Percentiles rank a stretch among this genome's conserved stretches.
These are phyloP conservation scores for Spialia ferax DNA, from an alignment of 2,888 invertebrate species.

Conservation along the genomic window DNA sequence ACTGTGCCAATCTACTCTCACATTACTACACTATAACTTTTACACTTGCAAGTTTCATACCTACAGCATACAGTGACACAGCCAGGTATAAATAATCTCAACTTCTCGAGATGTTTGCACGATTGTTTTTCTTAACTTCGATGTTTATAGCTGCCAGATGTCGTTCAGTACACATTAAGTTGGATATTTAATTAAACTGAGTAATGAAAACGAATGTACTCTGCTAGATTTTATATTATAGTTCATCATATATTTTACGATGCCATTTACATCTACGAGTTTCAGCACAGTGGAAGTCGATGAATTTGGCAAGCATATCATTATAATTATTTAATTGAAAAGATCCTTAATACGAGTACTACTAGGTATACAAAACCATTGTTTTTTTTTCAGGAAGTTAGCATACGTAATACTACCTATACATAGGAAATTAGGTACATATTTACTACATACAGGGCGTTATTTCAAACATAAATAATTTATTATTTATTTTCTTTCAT, in stretches of 20 bases:
- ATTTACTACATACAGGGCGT: too few relatives aligned
- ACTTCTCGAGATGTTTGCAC: slow-evolving; percentile 5
- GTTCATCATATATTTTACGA: background rate
- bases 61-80: too few relatives aligned
- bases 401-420: too few relatives aligned
- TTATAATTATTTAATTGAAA: background rate
- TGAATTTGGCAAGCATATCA: background rate
- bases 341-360: too few relatives aligned
- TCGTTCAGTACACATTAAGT: background rate
- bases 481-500: too few relatives aligned
- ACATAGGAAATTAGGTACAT: too few relatives aligned
- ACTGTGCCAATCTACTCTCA: slow-evolving; percentile 38
- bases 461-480: too few relatives aligned
- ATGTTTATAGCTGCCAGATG: slow-evolving; percentile 4
- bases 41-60: slow-evolving; percentile 38
- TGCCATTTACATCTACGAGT: too few relatives aligned
- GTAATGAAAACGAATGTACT: background rate
- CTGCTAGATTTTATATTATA: background rate
- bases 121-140: slow-evolving; percentile 23
- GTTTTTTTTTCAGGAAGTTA: too few relatives aligned
- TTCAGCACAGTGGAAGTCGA: background rate
- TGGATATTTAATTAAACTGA: background rate
- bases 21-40: slow-evolving; percentile 37
- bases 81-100: slow-evolving; percentile 32
- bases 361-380: too few relatives aligned